Base-by-base conservation (phyloP, 1,140 invertebrate species). In the Oedothorax gibbosus region DNA sequence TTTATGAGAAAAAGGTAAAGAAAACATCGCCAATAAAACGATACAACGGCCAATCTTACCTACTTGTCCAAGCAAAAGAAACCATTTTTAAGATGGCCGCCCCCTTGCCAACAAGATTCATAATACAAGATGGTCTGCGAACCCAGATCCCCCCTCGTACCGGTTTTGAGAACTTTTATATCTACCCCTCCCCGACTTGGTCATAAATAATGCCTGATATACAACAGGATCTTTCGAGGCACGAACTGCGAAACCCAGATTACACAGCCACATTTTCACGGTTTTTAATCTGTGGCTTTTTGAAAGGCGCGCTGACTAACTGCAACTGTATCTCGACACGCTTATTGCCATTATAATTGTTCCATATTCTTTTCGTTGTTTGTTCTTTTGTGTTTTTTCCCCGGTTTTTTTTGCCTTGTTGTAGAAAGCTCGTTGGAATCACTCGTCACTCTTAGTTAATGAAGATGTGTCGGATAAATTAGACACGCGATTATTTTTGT, bases 151-250 rank as follows among this genome's bases (percentile, higher is more conserved):
- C 20, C 49, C 20, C 7, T 18, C 18, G 78, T 71, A 80, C 78
- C 54, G 78, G 78, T 80, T 80, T 80, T 80, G 65, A 80, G 20
- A 65, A 66, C 66, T 57, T 71, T 57, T 68, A 54, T 68, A 54
- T 68, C 57, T 62, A 7, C 5, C 3, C 60, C 64, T 21, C 14
- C 21, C 51, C 12, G 8, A 68, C 66, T 14, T 49, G 66, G 78
- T 71, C 78, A 80, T 80, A 80, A 80, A 80, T 80, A 80, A 80
- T 80, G 56, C 53, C 78, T 80, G 66, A 71, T 80, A 80, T 18
- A 80, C 78, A 80, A 71, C 78, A 80, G 65, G 78, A 80, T 80
- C 66, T 80, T n/a, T 65, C 8, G 69, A 20, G 53, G 78, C 76
- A 78, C 76, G 77, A 15, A 69, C 10, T 20, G 49, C 60, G 49